Base-by-base conservation (phyloP, 2,888 invertebrate genomes). In the Ophion ventricosus region DNA sequence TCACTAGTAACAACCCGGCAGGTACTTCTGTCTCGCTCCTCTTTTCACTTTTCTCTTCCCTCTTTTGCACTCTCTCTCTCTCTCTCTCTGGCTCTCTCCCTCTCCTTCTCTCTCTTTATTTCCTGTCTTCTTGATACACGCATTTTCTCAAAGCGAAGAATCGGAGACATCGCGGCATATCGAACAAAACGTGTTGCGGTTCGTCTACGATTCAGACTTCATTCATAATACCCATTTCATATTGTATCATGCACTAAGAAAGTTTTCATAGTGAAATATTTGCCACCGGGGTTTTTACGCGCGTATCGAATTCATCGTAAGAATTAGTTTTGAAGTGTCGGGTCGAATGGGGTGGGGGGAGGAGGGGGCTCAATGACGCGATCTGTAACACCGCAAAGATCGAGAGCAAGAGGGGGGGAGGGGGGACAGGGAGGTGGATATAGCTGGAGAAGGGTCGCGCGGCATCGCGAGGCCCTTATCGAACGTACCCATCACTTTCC, bases 401-500 rank as follows among this genome's bases (percentile, higher is more conserved):
- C 56, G 64, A 70, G 40, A 57, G 59, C 49, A 1, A 78, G 43
- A 49, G 54, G 29, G 23, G 25, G 57, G 61, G 63, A 25, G 54
- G 54, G 29, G 23, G 25, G 57, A 69, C 56, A 25, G 54, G 54
- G 57, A 25, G 25, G 64, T 63, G 56, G 64, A 35, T 35, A 35
- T 35, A 35, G 63, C 66, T 63, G 63, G 63, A 64, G 76, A 79
- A 72, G 56, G 72, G 79, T 80, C 72, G 69, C 54, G 63, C 59
- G 79, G 84, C 82, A 67, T 69, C 66, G 75, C 56, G 75, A 67
- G 76, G 75, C 78, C 80, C 86, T 85, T 90, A 92, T 92, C 91
- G 89, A 88, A 77, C 85, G 87, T 87, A 89, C 89, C 90, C 90
- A 92, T 91, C 91, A 89, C 88, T 91, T 91, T 90, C 88, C 88